These are phyloP conservation scores for Xestia ashworthii DNA, from an alignment of 2,888 invertebrate species.

Conservation along the genomic window DNA sequence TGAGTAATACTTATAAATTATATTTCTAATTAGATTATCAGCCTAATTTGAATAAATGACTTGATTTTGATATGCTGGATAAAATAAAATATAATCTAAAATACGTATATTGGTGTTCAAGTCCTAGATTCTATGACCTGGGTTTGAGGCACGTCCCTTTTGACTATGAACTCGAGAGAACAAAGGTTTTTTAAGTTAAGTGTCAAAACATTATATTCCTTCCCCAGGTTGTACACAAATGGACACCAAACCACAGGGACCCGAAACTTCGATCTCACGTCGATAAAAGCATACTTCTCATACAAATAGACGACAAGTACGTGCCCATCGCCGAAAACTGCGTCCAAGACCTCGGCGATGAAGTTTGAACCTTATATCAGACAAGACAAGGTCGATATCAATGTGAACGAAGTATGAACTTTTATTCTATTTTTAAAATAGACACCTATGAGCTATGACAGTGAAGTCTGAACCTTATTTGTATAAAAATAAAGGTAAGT, in stretches of 20 bases:
- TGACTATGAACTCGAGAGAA: neutral
- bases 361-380: conserved; percentile 82
- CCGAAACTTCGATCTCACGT: conserved; percentile 96
- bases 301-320: conserved; percentile 98
- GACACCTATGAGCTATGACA: conserved; percentile 36
- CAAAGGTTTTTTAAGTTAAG: neutral
- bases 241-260: conserved; percentile 98
- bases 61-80: neutral
- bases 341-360: conserved; percentile 94
- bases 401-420: conserved; percentile 34
- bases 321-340: conserved; percentile 98
- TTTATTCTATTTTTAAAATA: conserved; percentile 19
- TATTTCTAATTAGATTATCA: too few species aligned
- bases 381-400: conserved; percentile 27
- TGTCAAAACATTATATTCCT: neutral
- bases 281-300: conserved; percentile 96
- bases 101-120: neutral
- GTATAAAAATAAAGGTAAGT: conserved; percentile 33
- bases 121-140: neutral
- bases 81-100: neutral
- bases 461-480: conserved; percentile 53
- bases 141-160: neutral
- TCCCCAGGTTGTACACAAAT: conserved; percentile 96
- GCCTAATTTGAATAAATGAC: too few species aligned
- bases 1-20: conserved; percentile 76